Base-by-base conservation (phyloP, 1,140 invertebrate genomes). In the Bombus impatiens region DNA sequence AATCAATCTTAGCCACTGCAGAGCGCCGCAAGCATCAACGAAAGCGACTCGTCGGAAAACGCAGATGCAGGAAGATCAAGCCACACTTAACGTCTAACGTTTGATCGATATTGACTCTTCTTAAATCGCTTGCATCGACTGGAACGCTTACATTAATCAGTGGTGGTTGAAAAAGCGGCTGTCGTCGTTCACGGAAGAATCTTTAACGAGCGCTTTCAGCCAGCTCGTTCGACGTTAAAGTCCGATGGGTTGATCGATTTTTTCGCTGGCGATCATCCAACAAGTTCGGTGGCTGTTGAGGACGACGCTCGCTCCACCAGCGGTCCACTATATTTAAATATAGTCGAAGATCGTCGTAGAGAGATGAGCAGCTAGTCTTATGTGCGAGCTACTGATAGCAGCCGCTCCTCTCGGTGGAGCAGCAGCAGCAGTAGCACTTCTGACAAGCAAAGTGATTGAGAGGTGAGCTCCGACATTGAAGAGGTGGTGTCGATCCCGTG, bases 311-410 rank as follows among this genome's bases (percentile, higher is more conserved):
- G 82, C 86, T 75, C 86, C 86, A 78, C 77, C 78, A 82, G 78
- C 75, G 78, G 86, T 75, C 87, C 88, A 89, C 92, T 93, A 93
- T 93, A 94, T 94, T 93, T 94, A 94, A 94, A 93, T 92, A 85
- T 87, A 86, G 88, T 83, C 78, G 92, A 93, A 88, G 92, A 90
- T 92, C 91, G 88, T 92, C 65, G 72, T 81, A 78, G 86, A 84
- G 76, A 62, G 84, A 87, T 65, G 78, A 74, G 53, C 76, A 3
- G 84, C 84, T 86, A 86, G 84, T 86, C 84, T 86, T 86, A 86
- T 86, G 84, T 32, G 84, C 47, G 84, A 86, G 78, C 84, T 57
- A 68, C 83, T 84, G 86, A 90, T 87, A 83, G 67, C 80, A 82
- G 44, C 68, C 65, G 75, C 80, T 71, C 32, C 87, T 91, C 74